These are phyloP conservation scores for Hapalemur alaotrensis DNA, from an alignment of 2,797 vertebrate genomes.

Conservation along the genomic window DNA sequence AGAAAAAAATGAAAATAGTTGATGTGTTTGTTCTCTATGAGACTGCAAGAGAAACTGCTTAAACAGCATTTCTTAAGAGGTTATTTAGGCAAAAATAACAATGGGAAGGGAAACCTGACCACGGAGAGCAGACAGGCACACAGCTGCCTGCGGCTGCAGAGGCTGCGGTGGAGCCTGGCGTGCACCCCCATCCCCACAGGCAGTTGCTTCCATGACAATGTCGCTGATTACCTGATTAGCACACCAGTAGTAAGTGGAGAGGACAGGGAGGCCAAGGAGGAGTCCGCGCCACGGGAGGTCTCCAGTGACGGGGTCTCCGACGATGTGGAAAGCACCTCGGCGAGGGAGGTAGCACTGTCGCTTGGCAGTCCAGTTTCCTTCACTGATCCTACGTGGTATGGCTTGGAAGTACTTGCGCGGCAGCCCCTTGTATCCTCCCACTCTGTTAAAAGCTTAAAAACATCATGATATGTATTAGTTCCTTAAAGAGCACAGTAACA, in stretches of 20 bases:
- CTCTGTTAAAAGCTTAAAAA: slow-evolving; percentile 86
- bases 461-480: background rate
- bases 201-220: rapidly evolving
- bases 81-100: background rate
- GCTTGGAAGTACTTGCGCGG: slow-evolving; percentile 83
- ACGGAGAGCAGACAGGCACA: background rate
- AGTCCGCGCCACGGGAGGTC: slow-evolving; percentile 92
- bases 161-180: background rate
- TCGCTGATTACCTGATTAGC: slow-evolving; percentile 87
- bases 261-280: slow-evolving; percentile 87
- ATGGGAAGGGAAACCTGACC: background rate
- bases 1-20: background rate
- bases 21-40: background rate
- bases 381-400: slow-evolving; percentile 73
- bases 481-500: background rate
- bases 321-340: slow-evolving; percentile 87
- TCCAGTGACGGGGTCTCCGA: slow-evolving; percentile 83
- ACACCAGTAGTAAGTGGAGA: slow-evolving; percentile 91
- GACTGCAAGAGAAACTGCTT: background rate
- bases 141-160: background rate
- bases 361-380: slow-evolving; percentile 86
- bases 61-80: background rate
- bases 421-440: slow-evolving; percentile 88
- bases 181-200: rapidly evolving
- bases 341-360: slow-evolving; percentile 85